Evolutionary conservation across 2,113 vertebrate genomes (phyloP).

Genomic region (Protomyctophum bolini): DNA sequence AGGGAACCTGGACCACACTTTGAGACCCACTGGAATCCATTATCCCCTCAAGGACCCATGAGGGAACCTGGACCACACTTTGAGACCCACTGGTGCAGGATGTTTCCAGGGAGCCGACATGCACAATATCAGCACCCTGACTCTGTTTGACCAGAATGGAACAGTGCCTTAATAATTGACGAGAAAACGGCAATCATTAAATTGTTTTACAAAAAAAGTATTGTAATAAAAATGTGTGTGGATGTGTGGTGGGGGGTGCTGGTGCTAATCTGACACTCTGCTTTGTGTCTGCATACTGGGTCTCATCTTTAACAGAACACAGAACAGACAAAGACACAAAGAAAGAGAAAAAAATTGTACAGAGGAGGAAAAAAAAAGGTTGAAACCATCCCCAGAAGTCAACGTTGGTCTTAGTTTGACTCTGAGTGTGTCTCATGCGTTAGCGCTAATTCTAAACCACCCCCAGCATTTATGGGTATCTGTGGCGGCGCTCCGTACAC

Average conservation of each 20-base stretch:
- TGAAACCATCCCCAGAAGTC: constrained; percentile 68
- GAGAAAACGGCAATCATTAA: too few species aligned
- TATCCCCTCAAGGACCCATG: too few species aligned
- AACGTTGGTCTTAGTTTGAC: constrained; percentile 71
- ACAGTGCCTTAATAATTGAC: too few species aligned
- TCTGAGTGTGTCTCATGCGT: constrained; percentile 61
- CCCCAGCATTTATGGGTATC: constrained; percentile 66
- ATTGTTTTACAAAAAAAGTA: too few species aligned
- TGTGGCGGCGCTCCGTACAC: constrained; percentile 60
- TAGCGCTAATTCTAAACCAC: constrained; percentile 74
- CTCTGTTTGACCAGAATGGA: too few species aligned
- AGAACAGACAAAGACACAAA: constrained; percentile 1
- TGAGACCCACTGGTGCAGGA: too few species aligned
- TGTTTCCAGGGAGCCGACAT: too few species aligned
- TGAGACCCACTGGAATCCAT: too few species aligned
- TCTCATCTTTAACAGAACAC: constrained; percentile 27
- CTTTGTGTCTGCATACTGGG: not conserved
- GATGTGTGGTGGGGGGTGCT: constrained; percentile 10
- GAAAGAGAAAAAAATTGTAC: constrained; percentile 27
- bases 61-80: too few species aligned
- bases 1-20: too few species aligned
- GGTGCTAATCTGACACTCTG: constrained; percentile 38
- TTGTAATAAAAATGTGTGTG: not conserved
- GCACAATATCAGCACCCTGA: too few species aligned
- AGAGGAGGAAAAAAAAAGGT: constrained; percentile 45